Evolutionary conservation across 2,888 invertebrate species (phyloP), one percentile per base, ranked within the genome.

Genomic region (Girardia tigrina): DNA sequence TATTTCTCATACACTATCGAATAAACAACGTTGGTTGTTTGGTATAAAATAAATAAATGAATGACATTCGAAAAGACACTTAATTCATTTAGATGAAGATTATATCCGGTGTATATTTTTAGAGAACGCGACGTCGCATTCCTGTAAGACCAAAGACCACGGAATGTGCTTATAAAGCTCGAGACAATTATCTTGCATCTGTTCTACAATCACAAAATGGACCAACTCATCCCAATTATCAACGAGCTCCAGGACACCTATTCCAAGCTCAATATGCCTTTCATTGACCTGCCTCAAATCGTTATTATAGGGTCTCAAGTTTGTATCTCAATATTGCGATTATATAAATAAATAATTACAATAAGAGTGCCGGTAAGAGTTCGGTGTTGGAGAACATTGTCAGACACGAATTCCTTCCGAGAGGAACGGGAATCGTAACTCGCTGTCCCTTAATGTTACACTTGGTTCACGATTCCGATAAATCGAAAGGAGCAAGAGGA

Each of bases 301-400:
- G 56, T 56, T n/a, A 56, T 56, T n/a, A 56, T 56, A 20, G 56
- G 56, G 4, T 4, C 56, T 12, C 56, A 56, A 23, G 56, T 56
- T 20, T n/a, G n/a, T n/a, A n/a, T n/a, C n/a, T n/a, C n/a, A n/a
- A n/a, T n/a, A n/a, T n/a, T n/a, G n/a, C n/a, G n/a, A n/a, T n/a
- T n/a, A n/a, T n/a, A n/a, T n/a, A n/a, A n/a, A n/a, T n/a, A n/a
- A n/a, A n/a, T n/a, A n/a, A n/a, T n/a, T n/a, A n/a, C n/a, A n/a
- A n/a, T n/a, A n/a, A 98, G 94, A 98, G 97, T 86, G 94, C 98
- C 71, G 98, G 98, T 72, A 99, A 99, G 87, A 97, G 95, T 87
- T 98, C 97, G 28, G 98, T 99, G n/a, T 89, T 99, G 79, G 98
- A 99, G 86, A 92, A 94, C 84, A 87, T 99, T 71, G 98, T 99